A percentile compares a stretch with the other conserved stretches of the same genome.
Evolutionary conservation across 2,113 vertebrate species (phyloP).

Genomic region (Pterophyllum scalare): DNA sequence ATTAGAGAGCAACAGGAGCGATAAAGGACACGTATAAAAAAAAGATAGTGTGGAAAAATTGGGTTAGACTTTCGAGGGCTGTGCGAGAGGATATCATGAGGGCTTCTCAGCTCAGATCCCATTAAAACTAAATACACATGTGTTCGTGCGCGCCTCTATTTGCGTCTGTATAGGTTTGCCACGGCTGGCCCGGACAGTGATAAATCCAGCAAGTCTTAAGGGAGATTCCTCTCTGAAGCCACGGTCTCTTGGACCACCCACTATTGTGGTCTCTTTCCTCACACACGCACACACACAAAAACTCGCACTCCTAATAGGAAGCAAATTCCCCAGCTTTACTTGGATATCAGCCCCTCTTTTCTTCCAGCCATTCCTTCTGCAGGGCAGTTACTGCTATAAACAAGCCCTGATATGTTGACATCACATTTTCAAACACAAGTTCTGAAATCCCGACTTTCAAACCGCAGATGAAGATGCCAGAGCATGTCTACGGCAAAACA

Average conservation of each 20-base stretch:
- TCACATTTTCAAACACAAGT: conserved; percentile 56
- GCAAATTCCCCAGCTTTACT: conserved; percentile 68
- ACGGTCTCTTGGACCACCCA: conserved; percentile 73
- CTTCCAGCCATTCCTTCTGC: conserved; percentile 44
- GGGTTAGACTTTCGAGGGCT: conserved; percentile 44
- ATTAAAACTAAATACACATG: conserved; percentile 64
- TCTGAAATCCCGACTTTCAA: conserved; percentile 26
- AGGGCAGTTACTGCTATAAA: conserved; percentile 60
- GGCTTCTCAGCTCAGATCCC: conserved; percentile 37
- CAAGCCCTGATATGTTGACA: conserved; percentile 59
- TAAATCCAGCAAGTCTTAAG: conserved; percentile 72
- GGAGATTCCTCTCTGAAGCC: conserved; percentile 73
- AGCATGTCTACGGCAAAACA: conserved; percentile 6
- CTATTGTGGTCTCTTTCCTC: conserved; percentile 64
- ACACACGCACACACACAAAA: conserved; percentile 25
- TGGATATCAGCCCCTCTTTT: conserved; percentile 45
- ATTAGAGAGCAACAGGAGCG: conserved; percentile 4
- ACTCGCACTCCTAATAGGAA: conserved; percentile 68
- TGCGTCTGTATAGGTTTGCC: conserved; percentile 55
- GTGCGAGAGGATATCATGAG: conserved; percentile 51
- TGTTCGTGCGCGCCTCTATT: conserved; percentile 51
- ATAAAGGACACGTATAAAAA: conserved; percentile 11
- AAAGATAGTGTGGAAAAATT: conserved; percentile 53
- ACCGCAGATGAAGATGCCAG: conserved; percentile 35
- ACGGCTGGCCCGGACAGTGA: conserved; percentile 59